phyloP scores from a whole-genome alignment of 2,797 vertebrate genomes.

The Smutsia gigantea region DNA sequence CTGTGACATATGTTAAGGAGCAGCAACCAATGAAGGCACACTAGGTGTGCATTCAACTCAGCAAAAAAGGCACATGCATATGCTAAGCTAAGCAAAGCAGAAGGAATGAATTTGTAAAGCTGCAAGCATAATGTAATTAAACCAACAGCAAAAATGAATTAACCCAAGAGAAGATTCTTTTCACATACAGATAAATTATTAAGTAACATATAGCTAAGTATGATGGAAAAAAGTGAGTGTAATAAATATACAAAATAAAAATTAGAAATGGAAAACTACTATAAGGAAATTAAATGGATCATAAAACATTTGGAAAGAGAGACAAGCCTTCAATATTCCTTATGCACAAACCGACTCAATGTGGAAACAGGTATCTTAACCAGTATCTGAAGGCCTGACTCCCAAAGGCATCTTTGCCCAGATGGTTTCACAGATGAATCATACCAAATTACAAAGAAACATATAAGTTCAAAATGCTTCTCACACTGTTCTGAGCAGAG shows the following conservation, averaged over 20 bases:
- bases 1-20: not conserved
- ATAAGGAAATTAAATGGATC: not conserved
- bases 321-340: rapidly evolving
- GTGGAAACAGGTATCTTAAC: not conserved
- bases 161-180: not conserved
- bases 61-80: not conserved
- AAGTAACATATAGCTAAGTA: not conserved
- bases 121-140: not conserved
- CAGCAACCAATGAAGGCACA: not conserved
- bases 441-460: not conserved
- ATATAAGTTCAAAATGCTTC: no score
- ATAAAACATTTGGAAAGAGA: not conserved
- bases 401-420: no score
- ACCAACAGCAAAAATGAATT: not conserved
- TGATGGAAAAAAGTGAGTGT: not conserved
- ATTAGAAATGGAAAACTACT: not conserved
- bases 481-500: not conserved
- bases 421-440: not conserved
- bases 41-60: not conserved
- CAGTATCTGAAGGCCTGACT: not conserved
- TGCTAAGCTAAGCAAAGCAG: not conserved
- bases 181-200: not conserved
- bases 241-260: not conserved
- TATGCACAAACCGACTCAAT: not conserved
- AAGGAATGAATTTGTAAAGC: not conserved